phyloP scores from a whole-genome alignment of 2,113 vertebrate species.

The Ia io region DNA sequence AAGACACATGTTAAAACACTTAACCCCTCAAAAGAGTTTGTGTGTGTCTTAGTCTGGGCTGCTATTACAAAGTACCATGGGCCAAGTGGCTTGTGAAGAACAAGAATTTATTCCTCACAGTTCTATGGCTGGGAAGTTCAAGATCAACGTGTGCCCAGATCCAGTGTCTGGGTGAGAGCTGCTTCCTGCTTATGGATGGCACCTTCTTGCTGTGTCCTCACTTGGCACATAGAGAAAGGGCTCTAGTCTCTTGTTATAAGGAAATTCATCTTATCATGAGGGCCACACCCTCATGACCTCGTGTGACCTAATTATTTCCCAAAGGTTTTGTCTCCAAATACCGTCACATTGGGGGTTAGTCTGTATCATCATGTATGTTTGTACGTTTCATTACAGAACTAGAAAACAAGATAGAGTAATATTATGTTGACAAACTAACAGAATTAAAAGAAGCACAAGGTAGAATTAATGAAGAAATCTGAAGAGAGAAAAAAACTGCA shows the following conservation, averaged over 20 bases:
- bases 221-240: neutral
- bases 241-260: neutral
- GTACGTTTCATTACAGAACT: neutral
- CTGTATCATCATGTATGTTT: no score
- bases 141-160: neutral
- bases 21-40: neutral
- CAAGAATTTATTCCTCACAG: neutral
- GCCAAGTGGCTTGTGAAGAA: neutral
- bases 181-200: neutral
- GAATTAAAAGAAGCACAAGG: neutral
- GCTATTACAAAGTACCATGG: neutral
- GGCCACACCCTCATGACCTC: neutral
- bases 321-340: neutral
- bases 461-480: neutral
- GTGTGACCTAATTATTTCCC: no score
- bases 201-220: neutral
- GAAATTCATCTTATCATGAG: neutral
- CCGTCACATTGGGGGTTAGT: neutral
- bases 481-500: neutral
- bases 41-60: neutral
- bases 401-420: accelerated
- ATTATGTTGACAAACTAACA: neutral
- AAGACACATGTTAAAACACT: neutral
- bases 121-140: neutral
- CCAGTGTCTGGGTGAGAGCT: neutral